Evolutionary conservation across 1,140 invertebrate species (phyloP).

Genomic region (Drosophila tropicalis): DNA sequence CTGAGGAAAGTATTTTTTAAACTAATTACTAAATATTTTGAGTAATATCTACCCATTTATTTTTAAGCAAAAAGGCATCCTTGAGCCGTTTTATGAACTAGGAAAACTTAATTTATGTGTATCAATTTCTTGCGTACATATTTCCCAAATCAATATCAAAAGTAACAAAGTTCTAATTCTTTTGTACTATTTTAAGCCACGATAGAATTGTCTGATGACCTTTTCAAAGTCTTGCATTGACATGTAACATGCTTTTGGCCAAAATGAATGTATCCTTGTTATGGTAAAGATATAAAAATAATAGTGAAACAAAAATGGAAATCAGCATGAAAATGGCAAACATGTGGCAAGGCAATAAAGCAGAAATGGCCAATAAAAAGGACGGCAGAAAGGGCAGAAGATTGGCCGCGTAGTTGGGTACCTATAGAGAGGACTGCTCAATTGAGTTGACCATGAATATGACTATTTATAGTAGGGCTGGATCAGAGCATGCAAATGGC

Average conservation of each 20-base stretch:
- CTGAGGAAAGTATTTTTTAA: too few relatives aligned
- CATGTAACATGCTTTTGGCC: slow-evolving; percentile 8
- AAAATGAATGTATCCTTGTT: slow-evolving; percentile 19
- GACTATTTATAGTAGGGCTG: slow-evolving; percentile 53
- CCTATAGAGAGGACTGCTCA: slow-evolving; percentile 40
- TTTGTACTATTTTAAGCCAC: not conserved
- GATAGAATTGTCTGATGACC: not conserved
- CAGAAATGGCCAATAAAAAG: slow-evolving; percentile 35
- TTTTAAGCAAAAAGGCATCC: too few relatives aligned
- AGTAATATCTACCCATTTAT: too few relatives aligned
- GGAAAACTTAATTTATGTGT: too few relatives aligned
- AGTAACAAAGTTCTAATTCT: not conserved
- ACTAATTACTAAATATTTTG: too few relatives aligned
- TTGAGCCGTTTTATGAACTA: too few relatives aligned
- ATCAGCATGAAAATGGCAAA: slow-evolving; percentile 48
- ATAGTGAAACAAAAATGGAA: slow-evolving; percentile 33
- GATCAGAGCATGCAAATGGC: slow-evolving; percentile 59
- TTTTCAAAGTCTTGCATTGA: slow-evolving; percentile 3
- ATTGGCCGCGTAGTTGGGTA: not conserved
- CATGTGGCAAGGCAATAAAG: slow-evolving; percentile 43
- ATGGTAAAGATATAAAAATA: slow-evolving; percentile 11
- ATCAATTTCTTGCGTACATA: too few relatives aligned
- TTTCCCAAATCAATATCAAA: too few relatives aligned
- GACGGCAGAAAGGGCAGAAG: not conserved
- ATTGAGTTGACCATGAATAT: slow-evolving; percentile 38